Evolutionary conservation across 2,797 vertebrate genomes (phyloP), one percentile per base, ranked within the genome.

Genomic region (Coilia nasus): DNA sequence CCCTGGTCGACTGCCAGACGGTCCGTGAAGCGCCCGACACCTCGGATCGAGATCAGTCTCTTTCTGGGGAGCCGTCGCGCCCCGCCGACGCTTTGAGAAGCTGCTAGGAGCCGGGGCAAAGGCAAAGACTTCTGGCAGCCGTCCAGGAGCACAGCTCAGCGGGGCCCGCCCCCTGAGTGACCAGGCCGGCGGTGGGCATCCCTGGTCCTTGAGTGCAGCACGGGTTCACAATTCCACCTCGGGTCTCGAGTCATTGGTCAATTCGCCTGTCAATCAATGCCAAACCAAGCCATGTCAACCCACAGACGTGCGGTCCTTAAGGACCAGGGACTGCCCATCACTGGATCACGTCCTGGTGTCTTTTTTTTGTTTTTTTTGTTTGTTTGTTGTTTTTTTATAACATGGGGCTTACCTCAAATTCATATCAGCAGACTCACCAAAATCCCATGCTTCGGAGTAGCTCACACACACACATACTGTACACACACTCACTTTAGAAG

Each of bases 261-360:
- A 87, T 91, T 87, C 86, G 90, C 82, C 81, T 84, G 64, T 87
- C 86, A 85, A 82, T 83, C 86, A 88, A 85, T 87, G 83, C 89
- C 83, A 87, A 80, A 88, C 83, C 86, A 93, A 90, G 83, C 88
- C 88, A 86, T 88, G 87, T 88, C 31, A 86, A 89, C 90, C 90
- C 88, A 89, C 89, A 88, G 90, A 90, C 90, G 90, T 91, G 90
- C 86, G 91, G 91, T 92, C 94, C 91, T 87, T 89, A 92, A 93
- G 93, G 93, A 94, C 94, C 92, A 95, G 92, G 94, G 94, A 94
- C 93, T 93, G 94, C 93, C 94, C 94, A 93, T 93, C 92, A 93
- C 92, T 94, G 94, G 90, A 92, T 93, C 89, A 92, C 88, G 93
- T 90, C 86, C 91, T 87, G 88, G 89, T 89, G 89, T 91, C 85